Evolutionary conservation across 2,888 invertebrate species (phyloP), one percentile per base, ranked within the genome.

Genomic region (Digitonthophagus gazella): DNA sequence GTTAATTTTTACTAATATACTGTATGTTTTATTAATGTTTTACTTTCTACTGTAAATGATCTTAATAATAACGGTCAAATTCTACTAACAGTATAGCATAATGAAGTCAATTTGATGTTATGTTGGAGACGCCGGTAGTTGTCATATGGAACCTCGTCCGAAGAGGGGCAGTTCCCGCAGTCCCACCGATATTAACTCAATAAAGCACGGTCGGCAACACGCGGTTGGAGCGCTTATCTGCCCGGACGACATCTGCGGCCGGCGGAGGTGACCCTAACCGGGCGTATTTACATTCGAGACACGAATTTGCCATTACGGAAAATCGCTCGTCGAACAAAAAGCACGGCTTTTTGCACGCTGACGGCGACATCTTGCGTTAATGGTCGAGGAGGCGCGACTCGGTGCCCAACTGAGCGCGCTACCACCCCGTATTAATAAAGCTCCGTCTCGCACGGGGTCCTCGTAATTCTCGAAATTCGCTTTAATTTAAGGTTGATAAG

Each of bases 401-500:
- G 28, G 28, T 11, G 11, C 28, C 6, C 28, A 44, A 44, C 28
- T 11, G 8, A 44, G 6, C 28, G 28, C 6, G 11, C 8, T 11
- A 44, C 28, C 28, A 44, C 28, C 28, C 28, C 28, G 28, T 61
- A 68, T 68, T 68, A 68, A 68, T 68, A 68, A 65, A 65, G 55
- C 65, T 19, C 18, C 44, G 65, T 58, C 65, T 19, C 54, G 65
- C 65, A 65, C 68, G 68, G 22, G 58, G 15, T 28, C 44, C 64
- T 65, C 65, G 58, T 68, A 68, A 68, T 68, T 68, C 65, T 20
- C 58, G 68, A 68, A 68, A 68, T 65, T 68, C 68, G 58, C 65
- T 65, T 58, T 65, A 68, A 68, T 68, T 68, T 68, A 68, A 68
- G 54, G 58, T 68, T 68, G 65, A 68, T 65, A 68, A 68, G 68